These are phyloP conservation scores for Podarcis siculus DNA, from an alignment of 2,797 vertebrate species.

Conservation along the genomic window DNA sequence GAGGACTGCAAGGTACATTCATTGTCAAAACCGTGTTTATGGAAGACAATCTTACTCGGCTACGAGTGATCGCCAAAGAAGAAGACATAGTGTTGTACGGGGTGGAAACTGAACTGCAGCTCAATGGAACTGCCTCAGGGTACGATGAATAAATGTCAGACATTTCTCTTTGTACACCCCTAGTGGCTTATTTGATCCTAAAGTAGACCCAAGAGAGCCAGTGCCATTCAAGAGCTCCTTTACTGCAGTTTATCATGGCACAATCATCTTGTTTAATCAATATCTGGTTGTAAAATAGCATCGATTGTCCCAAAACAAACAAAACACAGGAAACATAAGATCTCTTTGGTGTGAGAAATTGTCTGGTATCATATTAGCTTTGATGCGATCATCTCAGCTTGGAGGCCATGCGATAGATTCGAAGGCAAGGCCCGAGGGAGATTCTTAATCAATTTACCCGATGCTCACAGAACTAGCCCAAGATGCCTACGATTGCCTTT, in stretches of 20 bases:
- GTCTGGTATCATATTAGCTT: background rate
- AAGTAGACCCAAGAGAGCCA: background rate
- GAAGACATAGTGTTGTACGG: too few relatives aligned
- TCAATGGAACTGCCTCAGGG: too few relatives aligned
- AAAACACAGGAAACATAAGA: background rate
- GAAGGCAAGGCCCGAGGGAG: background rate
- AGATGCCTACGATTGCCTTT: background rate
- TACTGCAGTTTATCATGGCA: background rate
- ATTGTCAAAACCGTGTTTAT: too few relatives aligned
- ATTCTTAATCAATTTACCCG: slow-evolving; percentile 11
- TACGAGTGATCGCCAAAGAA: too few relatives aligned
- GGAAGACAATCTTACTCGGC: too few relatives aligned
- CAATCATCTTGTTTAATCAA: background rate
- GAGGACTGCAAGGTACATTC: too few relatives aligned
- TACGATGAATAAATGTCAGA: too few relatives aligned
- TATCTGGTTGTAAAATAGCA: background rate
- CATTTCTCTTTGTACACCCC: too few relatives aligned
- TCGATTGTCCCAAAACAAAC: background rate
- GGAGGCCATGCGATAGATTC: background rate
- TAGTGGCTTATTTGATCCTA: background rate
- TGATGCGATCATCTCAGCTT: background rate
- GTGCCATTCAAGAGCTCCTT: background rate
- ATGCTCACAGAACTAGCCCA: background rate
- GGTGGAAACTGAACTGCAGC: too few relatives aligned
- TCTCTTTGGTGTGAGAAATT: background rate